A percentile compares a stretch with the other conserved stretches of the same genome.
Conservation (phyloP, 2,113 vertebrate species). For the Dendrocopos noguchii region DNA sequence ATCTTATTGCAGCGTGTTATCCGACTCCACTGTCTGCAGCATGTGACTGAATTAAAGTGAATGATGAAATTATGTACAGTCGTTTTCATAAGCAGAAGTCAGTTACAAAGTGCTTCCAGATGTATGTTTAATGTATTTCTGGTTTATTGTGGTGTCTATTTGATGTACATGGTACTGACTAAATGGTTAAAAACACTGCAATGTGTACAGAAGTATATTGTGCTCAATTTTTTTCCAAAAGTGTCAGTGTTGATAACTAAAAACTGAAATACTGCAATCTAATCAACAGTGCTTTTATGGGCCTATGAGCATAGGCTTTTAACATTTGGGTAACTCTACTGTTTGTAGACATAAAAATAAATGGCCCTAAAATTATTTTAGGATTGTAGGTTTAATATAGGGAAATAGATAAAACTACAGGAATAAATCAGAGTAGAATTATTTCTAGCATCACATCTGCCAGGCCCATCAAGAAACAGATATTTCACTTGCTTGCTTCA, state of each 20-base stretch:
- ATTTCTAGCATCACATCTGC: slow-evolving; percentile 61
- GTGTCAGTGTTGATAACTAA: slow-evolving; percentile 69
- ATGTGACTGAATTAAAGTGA: slow-evolving; percentile 67
- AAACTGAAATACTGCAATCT: slow-evolving; percentile 70
- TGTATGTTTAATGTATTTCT: slow-evolving; percentile 71
- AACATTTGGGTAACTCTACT: slow-evolving; percentile 69
- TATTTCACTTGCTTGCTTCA: slow-evolving; percentile 60
- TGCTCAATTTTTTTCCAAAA: slow-evolving; percentile 63
- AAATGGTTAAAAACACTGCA: slow-evolving; percentile 67
- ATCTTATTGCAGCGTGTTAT: slow-evolving; percentile 45
- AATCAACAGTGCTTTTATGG: slow-evolving; percentile 69
- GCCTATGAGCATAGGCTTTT: slow-evolving; percentile 62
- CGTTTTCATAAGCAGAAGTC: slow-evolving; percentile 70
- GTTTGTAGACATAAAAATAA: slow-evolving; percentile 74
- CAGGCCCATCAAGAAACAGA: slow-evolving; percentile 48
- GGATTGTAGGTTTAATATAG: slow-evolving; percentile 68
- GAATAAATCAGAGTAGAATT: slow-evolving; percentile 59
- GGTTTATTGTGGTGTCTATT: slow-evolving; percentile 69
- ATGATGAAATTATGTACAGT: slow-evolving; percentile 69
- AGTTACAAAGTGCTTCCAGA: slow-evolving; percentile 65
- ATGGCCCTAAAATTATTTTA: slow-evolving; percentile 73
- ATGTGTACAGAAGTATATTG: slow-evolving; percentile 60
- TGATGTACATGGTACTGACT: slow-evolving; percentile 60
- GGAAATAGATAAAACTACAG: slow-evolving; percentile 62
- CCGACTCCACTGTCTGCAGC: slow-evolving; percentile 36